These are phyloP conservation scores for Drosophila lowei DNA, from an alignment of 1,140 invertebrate genomes.

Conservation along the genomic window DNA sequence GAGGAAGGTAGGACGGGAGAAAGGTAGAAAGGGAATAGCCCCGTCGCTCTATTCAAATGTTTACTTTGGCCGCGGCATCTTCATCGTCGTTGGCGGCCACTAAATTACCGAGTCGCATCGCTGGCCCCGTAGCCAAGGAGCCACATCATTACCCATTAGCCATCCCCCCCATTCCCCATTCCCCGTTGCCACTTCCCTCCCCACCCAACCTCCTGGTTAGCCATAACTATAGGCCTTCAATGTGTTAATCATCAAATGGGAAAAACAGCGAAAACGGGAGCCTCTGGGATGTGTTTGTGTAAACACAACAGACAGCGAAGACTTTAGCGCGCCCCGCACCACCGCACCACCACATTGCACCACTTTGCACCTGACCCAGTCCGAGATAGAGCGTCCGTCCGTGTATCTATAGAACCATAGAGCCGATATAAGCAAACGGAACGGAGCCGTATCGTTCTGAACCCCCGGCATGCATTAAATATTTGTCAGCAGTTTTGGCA, in stretches of 20 bases:
- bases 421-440: conserved; percentile 43
- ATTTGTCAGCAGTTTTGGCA: conserved; percentile 67
- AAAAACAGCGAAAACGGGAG: conserved; percentile 38
- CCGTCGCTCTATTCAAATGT: conserved; percentile 57
- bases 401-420: conserved; percentile 27
- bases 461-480: conserved; percentile 57
- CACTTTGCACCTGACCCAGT: conserved; percentile 46
- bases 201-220: conserved; percentile 2
- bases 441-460: conserved; percentile 29
- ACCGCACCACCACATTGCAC: conserved; percentile 17
- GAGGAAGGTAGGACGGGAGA: conserved; percentile 1
- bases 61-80: conserved; percentile 60
- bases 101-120: conserved; percentile 66
- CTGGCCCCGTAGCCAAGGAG: conserved; percentile 23
- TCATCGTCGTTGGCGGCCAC: conserved; percentile 56
- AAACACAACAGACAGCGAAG: conserved; percentile 21
- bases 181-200: conserved; percentile 1
- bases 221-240: conserved; percentile 37
- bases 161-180: background rate
- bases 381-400: conserved; percentile 1
- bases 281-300: conserved; percentile 34
- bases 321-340: conserved; percentile 5
- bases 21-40: conserved; percentile 1
- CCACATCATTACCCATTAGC: conserved; percentile 56
- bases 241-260: conserved; percentile 72